A percentile compares a stretch with the other conserved stretches of the same genome.
phyloP scores from a whole-genome alignment of 2,113 vertebrate genomes.

The Pica pica region DNA sequence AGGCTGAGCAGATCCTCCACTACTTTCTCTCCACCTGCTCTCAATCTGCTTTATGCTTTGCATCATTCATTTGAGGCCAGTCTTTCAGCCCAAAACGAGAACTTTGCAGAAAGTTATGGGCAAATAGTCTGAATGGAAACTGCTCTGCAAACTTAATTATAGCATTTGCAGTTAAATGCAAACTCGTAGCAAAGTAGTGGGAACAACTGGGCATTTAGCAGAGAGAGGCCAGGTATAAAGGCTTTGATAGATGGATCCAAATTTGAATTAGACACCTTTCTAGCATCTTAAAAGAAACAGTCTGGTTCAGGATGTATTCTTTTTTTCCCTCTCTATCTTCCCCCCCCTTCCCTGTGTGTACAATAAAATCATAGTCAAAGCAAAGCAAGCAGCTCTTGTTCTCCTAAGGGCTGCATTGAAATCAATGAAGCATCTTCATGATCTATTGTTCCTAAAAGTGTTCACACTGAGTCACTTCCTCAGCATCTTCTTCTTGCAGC shows the following conservation, averaged over 20 bases:
- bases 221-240: not conserved
- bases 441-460: constrained; percentile 40
- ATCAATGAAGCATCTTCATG: constrained; percentile 17
- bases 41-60: not conserved
- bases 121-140: not conserved
- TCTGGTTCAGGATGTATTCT: not conserved
- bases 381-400: not conserved
- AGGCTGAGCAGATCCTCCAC: not conserved
- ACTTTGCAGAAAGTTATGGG: not conserved
- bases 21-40: not conserved
- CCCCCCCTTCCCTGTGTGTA: not conserved
- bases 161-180: not conserved
- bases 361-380: not conserved
- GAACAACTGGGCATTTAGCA: not conserved
- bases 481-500: not conserved
- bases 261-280: not conserved
- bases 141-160: not conserved
- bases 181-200: not conserved
- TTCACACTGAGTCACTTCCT: constrained; percentile 30
- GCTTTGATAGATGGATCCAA: not conserved
- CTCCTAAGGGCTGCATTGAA: constrained; percentile 18
- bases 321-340: rapidly evolving
- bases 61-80: not conserved
- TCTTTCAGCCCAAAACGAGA: not conserved
- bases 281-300: not conserved